Conservation (phyloP, 2,888 invertebrate species). For the Nomada hirtipes region DNA sequence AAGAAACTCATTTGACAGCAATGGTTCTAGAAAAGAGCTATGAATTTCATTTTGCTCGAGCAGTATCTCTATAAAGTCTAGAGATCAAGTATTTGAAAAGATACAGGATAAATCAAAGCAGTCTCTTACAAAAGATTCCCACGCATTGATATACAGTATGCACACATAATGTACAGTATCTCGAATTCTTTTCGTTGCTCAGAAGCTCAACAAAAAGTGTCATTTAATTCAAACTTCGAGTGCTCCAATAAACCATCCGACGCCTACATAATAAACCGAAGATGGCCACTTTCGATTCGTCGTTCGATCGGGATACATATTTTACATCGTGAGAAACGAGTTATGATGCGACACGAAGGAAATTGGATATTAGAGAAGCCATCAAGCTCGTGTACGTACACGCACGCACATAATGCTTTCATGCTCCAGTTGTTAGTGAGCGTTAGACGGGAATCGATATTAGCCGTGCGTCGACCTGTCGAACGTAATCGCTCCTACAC, state of each 20-base stretch:
- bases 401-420: conserved; percentile 58
- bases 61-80: too few relatives aligned
- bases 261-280: neutral
- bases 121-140: neutral
- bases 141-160: neutral
- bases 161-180: neutral
- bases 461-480: conserved; percentile 67
- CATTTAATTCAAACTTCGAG: neutral
- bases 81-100: too few relatives aligned
- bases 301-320: conserved; percentile 15
- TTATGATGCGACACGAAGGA: conserved; percentile 54
- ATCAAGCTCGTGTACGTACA: conserved; percentile 40
- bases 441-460: conserved; percentile 68
- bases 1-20: neutral
- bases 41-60: too few relatives aligned
- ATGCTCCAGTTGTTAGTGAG: conserved; percentile 72
- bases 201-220: neutral
- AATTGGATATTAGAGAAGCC: conserved; percentile 62
- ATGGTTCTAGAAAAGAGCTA: too few relatives aligned
- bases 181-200: neutral
- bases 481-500: conserved; percentile 53
- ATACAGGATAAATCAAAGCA: neutral
- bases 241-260: neutral
- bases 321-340: conserved; percentile 50
- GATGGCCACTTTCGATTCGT: conserved; percentile 7